Base-by-base conservation (phyloP, 1,140 invertebrate species). In the Bombus haemorrhoidalis region DNA sequence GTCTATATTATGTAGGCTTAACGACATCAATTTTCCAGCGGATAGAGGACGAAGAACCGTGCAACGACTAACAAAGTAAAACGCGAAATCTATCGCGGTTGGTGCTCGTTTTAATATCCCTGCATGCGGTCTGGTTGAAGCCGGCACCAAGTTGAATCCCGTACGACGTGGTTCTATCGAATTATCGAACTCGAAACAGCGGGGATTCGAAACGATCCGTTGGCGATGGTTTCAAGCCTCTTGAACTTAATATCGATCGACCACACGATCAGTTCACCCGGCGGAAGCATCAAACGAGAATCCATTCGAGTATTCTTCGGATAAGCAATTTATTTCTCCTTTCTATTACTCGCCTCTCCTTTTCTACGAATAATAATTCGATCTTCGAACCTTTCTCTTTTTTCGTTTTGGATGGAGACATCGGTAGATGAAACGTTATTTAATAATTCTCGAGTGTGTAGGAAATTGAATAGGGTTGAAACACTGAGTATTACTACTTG, bases 101-200 rank as follows among this genome's bases (percentile, higher is more conserved):
- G 37, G 66, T 57, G 74, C 82, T 78, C 74, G 82, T 41, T 78
- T 82, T 84, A 73, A 88, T 85, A 43, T 66, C 78, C 66, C 76
- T 34, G 22, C 69, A 47, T 66, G 59, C 5, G 64, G 25, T 57
- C 74, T 37, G 10, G 43, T 76, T 68, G 41, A 68, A 83, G 3
- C 57, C 3, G 34, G 43, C 34, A 15, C 34, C 34, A 68, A 68
- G 12, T 37, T 9, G 62, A 41, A 47, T 39, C 25, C 28, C 82
- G 73, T 32, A n/a, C 43, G 13, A 22, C 68, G 68, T 22, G 79
- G 34, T n/a, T 12, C 37, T 68, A 83, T 78, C 76, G 74, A 78
- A 69, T 78, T 59, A 85, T 64, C 62, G 77, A 71, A 80, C 32
- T n/a, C 28, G 39, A 53, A n/a, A 28, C 77, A 25, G 83, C 83